A percentile compares a stretch with the other conserved stretches of the same genome.
Evolutionary conservation across 2,888 invertebrate genomes (phyloP).

Genomic region (Dorcus hopei): DNA sequence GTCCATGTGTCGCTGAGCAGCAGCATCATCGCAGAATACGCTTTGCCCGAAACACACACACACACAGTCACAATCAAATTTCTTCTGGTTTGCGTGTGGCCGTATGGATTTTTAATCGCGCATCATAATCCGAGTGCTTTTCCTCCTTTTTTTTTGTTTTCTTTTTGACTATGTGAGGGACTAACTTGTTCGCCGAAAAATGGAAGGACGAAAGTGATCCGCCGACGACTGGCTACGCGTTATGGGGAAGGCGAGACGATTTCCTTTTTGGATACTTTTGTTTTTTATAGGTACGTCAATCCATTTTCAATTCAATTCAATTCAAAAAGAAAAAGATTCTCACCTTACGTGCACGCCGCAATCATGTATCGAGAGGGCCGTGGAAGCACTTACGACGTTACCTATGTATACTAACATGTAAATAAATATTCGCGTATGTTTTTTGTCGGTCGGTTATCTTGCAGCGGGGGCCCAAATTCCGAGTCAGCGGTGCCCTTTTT

Average conservation of each 20-base stretch:
- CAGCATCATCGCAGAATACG: not conserved
- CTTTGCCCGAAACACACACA: not conserved
- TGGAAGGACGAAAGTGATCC: conserved; percentile 1
- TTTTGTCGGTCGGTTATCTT: too few species aligned
- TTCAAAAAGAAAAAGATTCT: too few species aligned
- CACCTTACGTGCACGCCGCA: too few species aligned
- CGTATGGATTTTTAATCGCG: not conserved
- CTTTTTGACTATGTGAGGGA: too few species aligned
- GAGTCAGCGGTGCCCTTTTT: too few species aligned
- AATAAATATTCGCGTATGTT: too few species aligned
- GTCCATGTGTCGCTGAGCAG: conserved; percentile 5
- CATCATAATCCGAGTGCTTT: not conserved
- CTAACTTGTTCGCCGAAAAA: not conserved
- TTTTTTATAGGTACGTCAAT: conserved; percentile 18
- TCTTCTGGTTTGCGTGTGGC: not conserved
- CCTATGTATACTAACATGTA: too few species aligned
- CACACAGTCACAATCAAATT: not conserved
- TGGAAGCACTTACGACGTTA: too few species aligned
- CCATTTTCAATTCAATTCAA: too few species aligned
- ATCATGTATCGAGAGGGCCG: too few species aligned
- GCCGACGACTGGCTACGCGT: not conserved
- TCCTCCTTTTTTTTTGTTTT: not conserved
- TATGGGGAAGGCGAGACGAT: not conserved
- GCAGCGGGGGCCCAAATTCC: too few species aligned
- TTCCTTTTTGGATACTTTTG: conserved; percentile 17